Base-by-base conservation (phyloP, 1,140 invertebrate genomes). In the Teleogryllus occipitalis region DNA sequence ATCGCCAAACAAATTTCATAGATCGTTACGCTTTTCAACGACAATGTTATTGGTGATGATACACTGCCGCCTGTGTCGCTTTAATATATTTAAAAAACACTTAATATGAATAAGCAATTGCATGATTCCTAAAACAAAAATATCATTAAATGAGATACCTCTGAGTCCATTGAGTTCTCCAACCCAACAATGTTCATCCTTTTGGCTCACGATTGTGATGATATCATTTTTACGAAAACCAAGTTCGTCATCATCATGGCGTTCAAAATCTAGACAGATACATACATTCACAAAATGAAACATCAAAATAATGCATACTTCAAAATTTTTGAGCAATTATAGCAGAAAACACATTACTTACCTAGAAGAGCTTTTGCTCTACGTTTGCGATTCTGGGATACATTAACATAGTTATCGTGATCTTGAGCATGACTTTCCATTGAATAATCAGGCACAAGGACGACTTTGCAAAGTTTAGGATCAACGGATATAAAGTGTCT, bases 121-220 rank as follows among this genome's bases (percentile, higher is more conserved):
- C 27, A 39, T 39, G 27, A 39, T 39, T 39, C 27, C 27, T 39
- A 18, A 65, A 65, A 65, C 54, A 65, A 65, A 65, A 65, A 65
- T 65, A 65, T 3, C 54, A 65, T 65, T 65, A 65, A 65, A 65
- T 65, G 47, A 54, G 39, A 83, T 85, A 91, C 91, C 98, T 85
- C 96, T 89, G 49, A 98, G 86, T 5, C 98, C 98, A 90, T 99
- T 99, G 5, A 99, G 86, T 87, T 99, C 98, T 76, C 98, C 98
- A 81, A 99, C 93, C 98, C 98, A 99, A 86, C 98, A 99, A 86
- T 99, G 98, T 85, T 99, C 98, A 89, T 99, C 98, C 86, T 97
- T 97, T 84, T 97, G 96, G 84, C 96, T 98, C 47, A 99, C 94
- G 54, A 99, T 96, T 75, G 96, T 98, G 74, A 99, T 98, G 21